Evolutionary conservation across 2,113 vertebrate species (phyloP), one percentile per base, ranked within the genome.

Genomic region (Micronycteris hirsuta): DNA sequence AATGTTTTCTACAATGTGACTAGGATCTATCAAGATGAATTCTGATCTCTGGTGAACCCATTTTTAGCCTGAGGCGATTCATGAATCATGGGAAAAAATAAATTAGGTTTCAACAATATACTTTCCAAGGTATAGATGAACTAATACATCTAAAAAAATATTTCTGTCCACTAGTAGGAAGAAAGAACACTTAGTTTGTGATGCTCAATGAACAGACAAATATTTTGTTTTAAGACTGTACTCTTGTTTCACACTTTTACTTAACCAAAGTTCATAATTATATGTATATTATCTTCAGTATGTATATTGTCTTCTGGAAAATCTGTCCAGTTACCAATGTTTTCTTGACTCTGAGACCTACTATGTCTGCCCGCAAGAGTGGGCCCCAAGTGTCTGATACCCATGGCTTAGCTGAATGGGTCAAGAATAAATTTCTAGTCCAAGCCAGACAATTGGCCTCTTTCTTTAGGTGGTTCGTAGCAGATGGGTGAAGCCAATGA

Each of bases 11-110:
- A 19, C 36, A 41, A 22, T 74, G 82, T 91, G 81, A 91, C 67
- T 94, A 77, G 54, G 71, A 93, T 89, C 85, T 58, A 61, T 94
- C 47, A 63, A 95, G 91, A 97, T 95, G 96, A 95, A 94, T 96
- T 96, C 65, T 95, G 85, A 94, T 92, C 73, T 89, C 86, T 47
- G 17, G n/a, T 76, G 86, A 96, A 85, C 54, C 77, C 94, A 65
- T 86, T 90, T 97, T 96, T 97, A 91, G 52, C 61, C 61, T 36
- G 43, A 61, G 77, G 86, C 54, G 3, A 36, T 38, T 83, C 92
- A 91, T 78, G 43, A 91, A 88, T 91, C 86, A 86, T 74, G 54
- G 41, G 73, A 65, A 94, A 94, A 73, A 63, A 93, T 87, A 94
- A 93, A 93, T 97, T 95, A 36, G 19, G 13, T 83, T 88, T 56